Conservation (phyloP, 2,113 vertebrate species). For the Hystrix cristata region DNA sequence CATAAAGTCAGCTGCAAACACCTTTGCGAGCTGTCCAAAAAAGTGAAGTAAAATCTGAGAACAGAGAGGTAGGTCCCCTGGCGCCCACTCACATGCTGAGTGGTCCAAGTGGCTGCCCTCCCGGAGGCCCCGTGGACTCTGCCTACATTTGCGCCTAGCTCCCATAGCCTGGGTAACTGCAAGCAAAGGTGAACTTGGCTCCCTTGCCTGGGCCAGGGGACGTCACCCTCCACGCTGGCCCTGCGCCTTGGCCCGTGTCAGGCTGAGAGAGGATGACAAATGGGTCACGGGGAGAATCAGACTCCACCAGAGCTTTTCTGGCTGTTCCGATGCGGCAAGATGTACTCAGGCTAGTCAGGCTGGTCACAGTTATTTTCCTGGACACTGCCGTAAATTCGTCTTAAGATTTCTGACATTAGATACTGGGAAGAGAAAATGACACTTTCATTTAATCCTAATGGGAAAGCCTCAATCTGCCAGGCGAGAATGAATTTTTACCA, state of each 20-base stretch:
- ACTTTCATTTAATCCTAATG: background rate
- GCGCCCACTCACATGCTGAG: background rate
- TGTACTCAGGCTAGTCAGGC: too few species aligned
- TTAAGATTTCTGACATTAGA: background rate
- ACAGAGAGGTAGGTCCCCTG: constrained; percentile 63
- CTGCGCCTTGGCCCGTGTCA: too few species aligned
- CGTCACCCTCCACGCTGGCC: rapidly evolving
- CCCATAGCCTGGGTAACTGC: background rate
- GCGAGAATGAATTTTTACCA: rapidly evolving
- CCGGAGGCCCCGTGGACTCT: background rate
- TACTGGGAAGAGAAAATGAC: background rate
- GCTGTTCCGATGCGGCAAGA: too few species aligned
- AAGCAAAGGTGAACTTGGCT: background rate
- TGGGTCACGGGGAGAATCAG: rapidly evolving
- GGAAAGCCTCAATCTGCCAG: background rate
- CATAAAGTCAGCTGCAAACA: constrained; percentile 48
- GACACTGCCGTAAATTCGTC: background rate
- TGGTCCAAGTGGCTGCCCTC: constrained; percentile 23
- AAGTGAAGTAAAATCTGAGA: constrained; percentile 78
- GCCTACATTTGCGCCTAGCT: constrained; percentile 44
- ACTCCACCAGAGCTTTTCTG: rapidly evolving
- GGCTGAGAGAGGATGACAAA: background rate
- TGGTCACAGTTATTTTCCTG: rapidly evolving
- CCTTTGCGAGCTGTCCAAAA: constrained; percentile 72
- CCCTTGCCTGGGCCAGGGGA: rapidly evolving